Base-by-base conservation (phyloP, 2,888 invertebrate species). In the Stratiomys singularior region DNA sequence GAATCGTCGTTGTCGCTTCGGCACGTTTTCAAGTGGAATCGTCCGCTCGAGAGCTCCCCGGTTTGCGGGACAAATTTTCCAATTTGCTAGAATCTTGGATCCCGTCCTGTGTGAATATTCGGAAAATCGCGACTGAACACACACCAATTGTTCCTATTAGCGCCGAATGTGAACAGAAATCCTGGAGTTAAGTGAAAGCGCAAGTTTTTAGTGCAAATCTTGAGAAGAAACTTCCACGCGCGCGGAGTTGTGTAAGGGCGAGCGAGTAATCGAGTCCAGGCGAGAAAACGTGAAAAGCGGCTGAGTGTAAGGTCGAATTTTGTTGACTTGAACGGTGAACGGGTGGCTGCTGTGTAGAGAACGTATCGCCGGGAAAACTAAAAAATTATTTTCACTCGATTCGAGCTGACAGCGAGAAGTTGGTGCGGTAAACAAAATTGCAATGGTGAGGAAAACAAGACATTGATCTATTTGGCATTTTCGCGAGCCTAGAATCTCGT, bases 1-100 rank as follows among this genome's bases (percentile, higher is more conserved):
- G 47, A 21, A 37, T 60, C 37, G 58, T 58, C 60, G 71, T 67
- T 21, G 56, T 37, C 37, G 74, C 60, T 47, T 58, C 74, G 74
- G 58, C 58, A 74, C 27, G 58, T 74, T 58, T 37, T 21, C 21
- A 18, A 30, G 44, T 69, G 47, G 44, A 69, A 46, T 46, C 47
- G 66, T 37, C 27, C 23, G 69, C 25, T 47, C 47, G 47, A 74
- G 9, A 58, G 23, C 60, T 60, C 74, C 56, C 74, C 28, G 72
- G 56, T 72, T 72, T 47, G 52, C 28, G 58, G 52, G 46, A 21
- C 44, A 28, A 37, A 28, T 72, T 72, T 56, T 72, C 67, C 21
- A 44, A 21, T 37, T 67, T 67, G 37, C 18, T 23, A 46, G 21
- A 18, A 15, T 15, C 4, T 52, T 56, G 18, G 1, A 21, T 18